Percentiles rank a stretch among this genome's conserved stretches.
phyloP scores from a whole-genome alignment of 2,888 invertebrate genomes.

The Zonitis immaculata region DNA sequence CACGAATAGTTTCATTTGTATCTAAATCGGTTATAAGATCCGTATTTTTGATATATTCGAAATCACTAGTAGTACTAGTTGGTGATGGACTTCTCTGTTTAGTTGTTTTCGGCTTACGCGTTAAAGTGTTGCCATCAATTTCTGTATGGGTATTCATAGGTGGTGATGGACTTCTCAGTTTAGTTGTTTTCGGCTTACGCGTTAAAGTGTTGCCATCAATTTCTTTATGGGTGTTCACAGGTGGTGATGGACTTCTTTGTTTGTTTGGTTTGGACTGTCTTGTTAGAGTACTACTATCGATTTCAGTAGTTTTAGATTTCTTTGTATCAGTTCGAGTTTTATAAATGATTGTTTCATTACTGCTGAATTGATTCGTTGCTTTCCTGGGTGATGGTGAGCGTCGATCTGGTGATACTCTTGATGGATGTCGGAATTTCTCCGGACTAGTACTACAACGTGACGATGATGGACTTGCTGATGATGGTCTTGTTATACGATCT shows the following conservation, averaged over 20 bases:
- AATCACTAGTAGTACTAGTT: slow-evolving; percentile 51
- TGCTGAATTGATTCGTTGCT: slow-evolving; percentile 28
- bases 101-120: slow-evolving; percentile 27
- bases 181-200: slow-evolving; percentile 25
- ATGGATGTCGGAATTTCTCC: slow-evolving; percentile 36
- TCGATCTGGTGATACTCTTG: slow-evolving; percentile 35
- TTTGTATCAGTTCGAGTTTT: slow-evolving; percentile 22
- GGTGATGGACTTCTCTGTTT: slow-evolving; percentile 19
- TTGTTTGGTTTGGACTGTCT: slow-evolving; percentile 26
- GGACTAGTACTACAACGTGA: slow-evolving; percentile 52
- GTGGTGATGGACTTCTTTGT: slow-evolving; percentile 35
- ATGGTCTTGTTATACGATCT: slow-evolving; percentile 49
- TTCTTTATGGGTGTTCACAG: slow-evolving; percentile 14
- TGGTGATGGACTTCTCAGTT: slow-evolving; percentile 26
- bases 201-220: slow-evolving; percentile 20
- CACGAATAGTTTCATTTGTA: slow-evolving; percentile 26
- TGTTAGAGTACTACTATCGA: slow-evolving; percentile 33
- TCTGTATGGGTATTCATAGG: slow-evolving; percentile 15
- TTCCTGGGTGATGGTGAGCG: slow-evolving; percentile 32
- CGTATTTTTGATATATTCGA: slow-evolving; percentile 44
- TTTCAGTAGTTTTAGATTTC: slow-evolving; percentile 22
- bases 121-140: slow-evolving; percentile 15
- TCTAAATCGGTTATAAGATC: slow-evolving; percentile 42
- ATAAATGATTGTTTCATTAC: slow-evolving; percentile 33
- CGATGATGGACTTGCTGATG: slow-evolving; percentile 54